phyloP scores from a whole-genome alignment of 2,113 vertebrate species.

The Atlantisia rogersi region DNA sequence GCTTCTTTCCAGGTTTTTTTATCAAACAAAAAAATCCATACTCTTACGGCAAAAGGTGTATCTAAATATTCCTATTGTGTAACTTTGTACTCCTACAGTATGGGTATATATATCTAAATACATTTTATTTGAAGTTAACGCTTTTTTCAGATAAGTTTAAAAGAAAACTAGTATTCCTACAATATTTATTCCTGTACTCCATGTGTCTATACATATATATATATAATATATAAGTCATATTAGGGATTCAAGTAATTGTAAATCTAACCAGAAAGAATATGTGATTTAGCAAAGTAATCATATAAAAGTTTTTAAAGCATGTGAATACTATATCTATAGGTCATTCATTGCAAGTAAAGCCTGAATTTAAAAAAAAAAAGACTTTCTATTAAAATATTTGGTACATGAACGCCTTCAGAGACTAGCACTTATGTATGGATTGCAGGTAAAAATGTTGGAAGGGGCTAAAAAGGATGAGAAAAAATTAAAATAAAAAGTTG shows the following conservation, averaged over 20 bases:
- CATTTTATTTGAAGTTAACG: neutral
- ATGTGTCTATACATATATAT: rapidly evolving
- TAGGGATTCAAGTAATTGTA: neutral
- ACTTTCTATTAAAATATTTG: neutral
- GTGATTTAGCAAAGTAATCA: neutral
- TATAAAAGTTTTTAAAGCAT: neutral
- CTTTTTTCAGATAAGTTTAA: neutral
- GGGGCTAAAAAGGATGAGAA: neutral
- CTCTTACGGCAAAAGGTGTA: neutral
- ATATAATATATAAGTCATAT: neutral
- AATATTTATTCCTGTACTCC: neutral
- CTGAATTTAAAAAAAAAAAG: neutral
- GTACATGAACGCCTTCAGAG: neutral
- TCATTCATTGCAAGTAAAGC: neutral
- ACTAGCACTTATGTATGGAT: neutral
- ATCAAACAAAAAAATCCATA: neutral
- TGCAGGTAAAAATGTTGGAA: neutral
- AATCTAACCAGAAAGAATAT: neutral
- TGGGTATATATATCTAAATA: neutral
- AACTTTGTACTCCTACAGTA: neutral
- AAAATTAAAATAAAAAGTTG: neutral
- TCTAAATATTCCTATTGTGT: neutral
- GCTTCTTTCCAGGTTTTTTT: neutral
- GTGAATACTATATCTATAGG: neutral
- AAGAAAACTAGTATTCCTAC: neutral